A percentile compares a stretch with the other conserved stretches of the same genome.
phyloP scores from a whole-genome alignment of 1,140 invertebrate genomes.

The Drosophila suzukii region DNA sequence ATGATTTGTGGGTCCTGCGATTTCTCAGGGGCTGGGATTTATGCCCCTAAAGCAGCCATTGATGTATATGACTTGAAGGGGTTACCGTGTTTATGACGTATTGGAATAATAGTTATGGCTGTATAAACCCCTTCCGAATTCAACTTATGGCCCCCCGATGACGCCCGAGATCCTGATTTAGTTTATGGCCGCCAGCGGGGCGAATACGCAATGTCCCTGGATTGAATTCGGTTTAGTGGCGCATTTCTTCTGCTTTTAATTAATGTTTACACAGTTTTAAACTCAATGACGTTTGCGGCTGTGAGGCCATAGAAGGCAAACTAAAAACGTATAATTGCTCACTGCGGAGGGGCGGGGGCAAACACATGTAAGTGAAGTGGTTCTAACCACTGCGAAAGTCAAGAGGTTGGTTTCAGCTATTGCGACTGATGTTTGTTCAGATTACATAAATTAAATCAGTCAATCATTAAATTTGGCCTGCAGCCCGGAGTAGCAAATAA shows the following conservation, averaged over 20 bases:
- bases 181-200: background rate
- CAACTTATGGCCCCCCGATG: slow-evolving; percentile 7
- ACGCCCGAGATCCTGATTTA: slow-evolving; percentile 8
- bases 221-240: background rate
- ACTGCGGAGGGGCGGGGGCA: no score
- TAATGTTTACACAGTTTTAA: slow-evolving; percentile 28
- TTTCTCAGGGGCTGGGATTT: slow-evolving; percentile 8
- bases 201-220: slow-evolving; percentile 29
- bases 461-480: background rate
- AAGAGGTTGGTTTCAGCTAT: background rate
- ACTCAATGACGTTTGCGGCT: slow-evolving; percentile 14
- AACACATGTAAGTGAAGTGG: background rate
- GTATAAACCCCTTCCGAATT: slow-evolving; percentile 14
- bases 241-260: slow-evolving; percentile 16
- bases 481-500: background rate
- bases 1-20: slow-evolving; percentile 32
- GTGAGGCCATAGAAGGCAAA: slow-evolving; percentile 18
- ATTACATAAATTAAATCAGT: slow-evolving; percentile 14
- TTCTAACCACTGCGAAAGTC: slow-evolving; percentile 4
- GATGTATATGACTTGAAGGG: slow-evolving; percentile 1
- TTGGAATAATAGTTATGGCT: slow-evolving; percentile 41
- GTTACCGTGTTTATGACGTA: slow-evolving; percentile 28
- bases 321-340: slow-evolving; percentile 11
- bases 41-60: slow-evolving; percentile 8
- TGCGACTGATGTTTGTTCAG: slow-evolving; percentile 3